A percentile compares a stretch with the other conserved stretches of the same genome.
Evolutionary conservation across 2,113 vertebrate species (phyloP).

Genomic region (Leiothrix lutea): DNA sequence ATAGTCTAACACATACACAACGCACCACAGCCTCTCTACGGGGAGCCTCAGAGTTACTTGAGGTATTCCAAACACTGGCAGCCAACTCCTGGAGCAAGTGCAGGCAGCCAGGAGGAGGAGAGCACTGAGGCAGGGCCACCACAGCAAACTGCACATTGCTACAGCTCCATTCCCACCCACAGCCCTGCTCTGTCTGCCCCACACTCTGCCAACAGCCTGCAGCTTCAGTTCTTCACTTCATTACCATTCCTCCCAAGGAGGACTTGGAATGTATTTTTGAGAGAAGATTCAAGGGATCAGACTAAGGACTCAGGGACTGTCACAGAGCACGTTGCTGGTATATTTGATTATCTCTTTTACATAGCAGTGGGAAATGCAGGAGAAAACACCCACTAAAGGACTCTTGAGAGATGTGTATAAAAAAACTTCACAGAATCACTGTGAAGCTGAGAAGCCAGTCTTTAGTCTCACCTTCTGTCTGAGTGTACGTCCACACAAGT

Average conservation of each 20-base stretch:
- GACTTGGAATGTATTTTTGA: background rate
- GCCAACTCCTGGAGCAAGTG: background rate
- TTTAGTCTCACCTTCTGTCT: background rate
- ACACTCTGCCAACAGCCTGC: accelerated
- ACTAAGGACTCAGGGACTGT: background rate
- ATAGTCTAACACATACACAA: background rate
- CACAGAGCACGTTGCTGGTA: background rate
- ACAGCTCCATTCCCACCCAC: background rate
- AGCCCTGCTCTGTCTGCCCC: accelerated
- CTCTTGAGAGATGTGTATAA: background rate
- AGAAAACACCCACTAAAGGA: background rate
- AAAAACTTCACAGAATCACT: background rate
- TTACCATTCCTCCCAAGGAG: background rate
- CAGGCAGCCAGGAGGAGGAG: background rate
- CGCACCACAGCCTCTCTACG: background rate
- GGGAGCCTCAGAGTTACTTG: background rate
- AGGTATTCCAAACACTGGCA: background rate
- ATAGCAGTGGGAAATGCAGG: background rate
- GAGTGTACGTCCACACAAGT: background rate
- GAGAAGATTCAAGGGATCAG: background rate
- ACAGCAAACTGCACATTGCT: too few species aligned
- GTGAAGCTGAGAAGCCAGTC: background rate
- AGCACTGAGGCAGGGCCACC: accelerated
- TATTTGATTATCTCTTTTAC: background rate
- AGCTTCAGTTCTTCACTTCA: background rate